Percentiles rank a stretch among this genome's conserved stretches.
Evolutionary conservation across 2,113 vertebrate species (phyloP).

Genomic region (Archocentrus centrarchus): DNA sequence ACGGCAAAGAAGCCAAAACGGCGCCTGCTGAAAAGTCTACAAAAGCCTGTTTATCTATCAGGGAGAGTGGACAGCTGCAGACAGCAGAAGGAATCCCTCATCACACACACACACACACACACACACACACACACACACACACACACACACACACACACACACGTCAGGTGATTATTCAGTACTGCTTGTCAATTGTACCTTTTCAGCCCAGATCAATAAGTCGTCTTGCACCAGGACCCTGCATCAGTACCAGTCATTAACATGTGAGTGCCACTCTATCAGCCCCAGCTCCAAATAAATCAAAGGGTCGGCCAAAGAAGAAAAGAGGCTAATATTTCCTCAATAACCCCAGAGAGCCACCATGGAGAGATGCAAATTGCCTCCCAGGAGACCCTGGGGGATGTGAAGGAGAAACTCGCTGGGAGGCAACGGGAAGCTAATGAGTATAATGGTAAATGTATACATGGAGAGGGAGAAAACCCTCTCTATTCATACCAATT

Average conservation of each 20-base stretch:
- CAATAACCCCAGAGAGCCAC: conserved; percentile 79
- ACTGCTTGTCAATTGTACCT: conserved; percentile 79
- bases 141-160: conserved; percentile 2
- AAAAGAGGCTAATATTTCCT: conserved; percentile 82
- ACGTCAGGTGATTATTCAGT: conserved; percentile 73
- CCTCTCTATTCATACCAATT: conserved; percentile 81
- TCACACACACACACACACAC: conserved; percentile 27
- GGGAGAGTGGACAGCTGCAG: conserved; percentile 61
- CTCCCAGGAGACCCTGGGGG: conserved; percentile 80
- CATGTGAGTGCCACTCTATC: conserved; percentile 75
- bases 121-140: conserved; percentile 2
- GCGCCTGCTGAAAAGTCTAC: conserved; percentile 59
- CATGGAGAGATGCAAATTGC: conserved; percentile 83
- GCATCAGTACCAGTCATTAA: conserved; percentile 76
- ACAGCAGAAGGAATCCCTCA: conserved; percentile 69
- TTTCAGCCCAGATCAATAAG: conserved; percentile 78
- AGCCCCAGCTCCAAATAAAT: conserved; percentile 75
- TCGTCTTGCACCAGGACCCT: conserved; percentile 64
- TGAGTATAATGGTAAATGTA: conserved; percentile 86
- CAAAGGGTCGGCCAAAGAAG: conserved; percentile 75
- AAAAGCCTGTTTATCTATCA: conserved; percentile 64
- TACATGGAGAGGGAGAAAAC: conserved; percentile 72
- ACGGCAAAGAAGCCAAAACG: conserved; percentile 46
- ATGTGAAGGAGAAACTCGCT: conserved; percentile 77
- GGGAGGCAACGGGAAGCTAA: conserved; percentile 82